These are phyloP conservation scores for Leucozona laternaria DNA, from an alignment of 2,888 invertebrate genomes.

Conservation along the genomic window DNA sequence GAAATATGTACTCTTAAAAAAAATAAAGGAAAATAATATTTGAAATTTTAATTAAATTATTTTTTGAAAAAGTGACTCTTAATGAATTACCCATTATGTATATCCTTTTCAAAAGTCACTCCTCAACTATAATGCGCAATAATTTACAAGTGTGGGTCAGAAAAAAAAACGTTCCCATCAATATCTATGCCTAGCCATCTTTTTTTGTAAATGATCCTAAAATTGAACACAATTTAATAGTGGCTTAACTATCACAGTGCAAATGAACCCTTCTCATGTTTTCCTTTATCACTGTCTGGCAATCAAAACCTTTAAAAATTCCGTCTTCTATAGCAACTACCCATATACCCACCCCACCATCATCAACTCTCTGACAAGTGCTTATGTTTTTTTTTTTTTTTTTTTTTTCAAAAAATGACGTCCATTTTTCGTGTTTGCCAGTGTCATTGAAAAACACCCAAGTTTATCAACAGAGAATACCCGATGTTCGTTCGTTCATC, in stretches of 20 bases:
- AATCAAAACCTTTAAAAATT: constrained; percentile 42
- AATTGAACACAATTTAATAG: constrained; percentile 72
- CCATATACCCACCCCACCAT: not conserved
- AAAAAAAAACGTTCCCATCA: not conserved
- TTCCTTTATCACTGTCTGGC: constrained; percentile 70
- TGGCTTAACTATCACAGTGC: constrained; percentile 60
- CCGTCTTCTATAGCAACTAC: not conserved
- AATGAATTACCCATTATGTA: too few species aligned
- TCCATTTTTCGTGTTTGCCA: constrained; percentile 32
- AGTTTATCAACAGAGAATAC: constrained; percentile 55
- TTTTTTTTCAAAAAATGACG: constrained; percentile 17
- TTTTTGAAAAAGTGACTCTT: too few species aligned
- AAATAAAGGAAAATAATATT: too few species aligned
- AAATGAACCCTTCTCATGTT: constrained; percentile 73
- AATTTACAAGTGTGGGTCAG: not conserved
- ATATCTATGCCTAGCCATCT: not conserved
- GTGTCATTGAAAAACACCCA: constrained; percentile 43
- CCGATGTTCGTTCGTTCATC: constrained; percentile 63
- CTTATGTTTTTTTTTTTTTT: constrained; percentile 6
- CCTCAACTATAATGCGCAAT: too few species aligned
- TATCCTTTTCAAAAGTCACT: not conserved
- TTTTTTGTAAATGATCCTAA: constrained; percentile 58
- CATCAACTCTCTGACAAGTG: not conserved
- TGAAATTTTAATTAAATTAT: too few species aligned
- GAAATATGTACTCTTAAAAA: too few species aligned